phyloP scores from a whole-genome alignment of 1,140 invertebrate genomes.

The Rhizoglyphus robini region DNA sequence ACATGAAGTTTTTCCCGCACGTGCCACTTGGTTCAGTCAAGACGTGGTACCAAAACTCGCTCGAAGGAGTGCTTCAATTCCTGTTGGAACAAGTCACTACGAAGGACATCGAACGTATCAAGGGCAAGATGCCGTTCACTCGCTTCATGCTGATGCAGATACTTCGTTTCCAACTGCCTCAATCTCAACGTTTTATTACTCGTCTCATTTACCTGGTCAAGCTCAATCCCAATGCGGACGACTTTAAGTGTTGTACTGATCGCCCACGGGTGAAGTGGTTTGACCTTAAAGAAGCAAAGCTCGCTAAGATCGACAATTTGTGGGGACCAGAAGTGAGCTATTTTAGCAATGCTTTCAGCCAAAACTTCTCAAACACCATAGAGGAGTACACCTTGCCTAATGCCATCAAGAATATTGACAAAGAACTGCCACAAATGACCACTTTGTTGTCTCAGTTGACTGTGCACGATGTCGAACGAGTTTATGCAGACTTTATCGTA shows the following conservation, averaged over 20 bases:
- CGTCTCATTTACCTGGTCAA: not conserved
- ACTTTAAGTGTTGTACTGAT: not conserved
- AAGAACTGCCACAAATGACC: not conserved
- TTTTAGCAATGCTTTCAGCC: not conserved
- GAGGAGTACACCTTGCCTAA: conserved; percentile 11
- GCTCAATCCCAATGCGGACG: not conserved
- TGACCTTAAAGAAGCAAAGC: not conserved
- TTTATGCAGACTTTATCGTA: conserved; percentile 22
- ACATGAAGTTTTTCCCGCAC: not conserved
- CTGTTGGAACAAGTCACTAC: not conserved
- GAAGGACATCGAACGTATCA: not conserved
- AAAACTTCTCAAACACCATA: not conserved
- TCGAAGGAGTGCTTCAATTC: not conserved
- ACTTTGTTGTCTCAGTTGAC: not conserved
- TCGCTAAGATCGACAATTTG: not conserved
- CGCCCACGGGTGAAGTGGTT: not conserved
- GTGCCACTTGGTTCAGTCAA: not conserved
- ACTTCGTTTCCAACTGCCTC: conserved; percentile 11
- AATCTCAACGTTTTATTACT: conserved; percentile 6
- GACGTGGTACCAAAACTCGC: not conserved
- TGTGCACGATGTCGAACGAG: conserved; percentile 10
- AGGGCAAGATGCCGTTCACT: not conserved
- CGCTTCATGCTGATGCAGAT: not conserved
- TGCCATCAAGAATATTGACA: conserved; percentile 3
- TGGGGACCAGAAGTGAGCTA: conserved; percentile 12